Base-by-base conservation (phyloP, 2,797 vertebrate genomes). In the Echeneis naucrates region DNA sequence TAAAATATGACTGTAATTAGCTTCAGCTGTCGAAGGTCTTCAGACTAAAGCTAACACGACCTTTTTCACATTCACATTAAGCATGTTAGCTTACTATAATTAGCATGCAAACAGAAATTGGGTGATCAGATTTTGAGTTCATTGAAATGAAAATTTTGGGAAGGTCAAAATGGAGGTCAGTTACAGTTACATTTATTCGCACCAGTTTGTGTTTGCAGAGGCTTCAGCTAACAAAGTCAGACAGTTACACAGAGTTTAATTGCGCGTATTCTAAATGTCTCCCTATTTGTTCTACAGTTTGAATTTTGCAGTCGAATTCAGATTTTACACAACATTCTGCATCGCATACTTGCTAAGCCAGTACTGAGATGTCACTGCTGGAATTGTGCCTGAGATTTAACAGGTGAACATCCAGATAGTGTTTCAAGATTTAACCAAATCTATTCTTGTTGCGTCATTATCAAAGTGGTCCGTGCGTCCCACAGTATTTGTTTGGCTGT, bases 181-280 rank as follows among this genome's bases (percentile, higher is more conserved):
- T n/a, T n/a, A n/a, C n/a, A n/a, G n/a, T n/a, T n/a, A n/a, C n/a
- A n/a, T n/a, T n/a, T n/a, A n/a, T n/a, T n/a, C n/a, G n/a, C n/a
- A n/a, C n/a, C n/a, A n/a, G 23, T 24, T 12, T 5, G 11, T 56
- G 26, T 17, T 45, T 8, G 37, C 21, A 12, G 26, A 44, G 17
- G 44, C 27, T 51, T 58, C 19, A 21, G 7, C 44, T 33, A 58
- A 9, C n/a, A 17, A n/a, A n/a, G 44, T n/a, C 53, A 33, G 47
- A 14, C 4, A n/a, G 21, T 21, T 45, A 23, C 17, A 8, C 45
- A 23, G 47, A 3, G 44, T 42, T 62, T 47, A 17, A 37, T 9
- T 23, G 27, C 26, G 75, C 50, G 42, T 48, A 42, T 26, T 47
- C 19, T 48, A 55, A 40, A 68, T 50, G 14, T 33, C 33, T 55